Conservation (phyloP, 2,113 vertebrate species). For the Heterotilapia buettikoferi region DNA sequence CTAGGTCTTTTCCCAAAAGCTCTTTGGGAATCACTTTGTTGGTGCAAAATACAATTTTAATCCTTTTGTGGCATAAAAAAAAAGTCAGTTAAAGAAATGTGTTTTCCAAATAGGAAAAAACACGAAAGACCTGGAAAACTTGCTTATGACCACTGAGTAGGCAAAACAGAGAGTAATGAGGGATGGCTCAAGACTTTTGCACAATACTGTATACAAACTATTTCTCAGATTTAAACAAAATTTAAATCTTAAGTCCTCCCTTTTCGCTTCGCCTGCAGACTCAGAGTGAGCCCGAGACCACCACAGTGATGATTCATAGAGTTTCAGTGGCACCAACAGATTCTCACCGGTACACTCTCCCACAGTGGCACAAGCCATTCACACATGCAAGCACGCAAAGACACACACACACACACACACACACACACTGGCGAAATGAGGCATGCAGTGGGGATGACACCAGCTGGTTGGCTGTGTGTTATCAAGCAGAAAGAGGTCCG, state of each 20-base stretch:
- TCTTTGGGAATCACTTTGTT: not conserved
- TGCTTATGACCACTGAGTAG: not conserved
- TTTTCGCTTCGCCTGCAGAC: not conserved
- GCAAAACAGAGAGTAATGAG: not conserved
- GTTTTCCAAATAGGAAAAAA: not conserved
- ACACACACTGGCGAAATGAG: not conserved
- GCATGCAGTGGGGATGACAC: not conserved
- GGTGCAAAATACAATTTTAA: not conserved
- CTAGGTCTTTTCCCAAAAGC: not conserved
- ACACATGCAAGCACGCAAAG: not conserved
- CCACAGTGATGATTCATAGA: not conserved
- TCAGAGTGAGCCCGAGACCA: not conserved
- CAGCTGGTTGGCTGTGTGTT: slow-evolving; percentile 34
- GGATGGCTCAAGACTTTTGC: not conserved
- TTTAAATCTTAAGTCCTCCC: not conserved
- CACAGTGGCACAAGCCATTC: not conserved
- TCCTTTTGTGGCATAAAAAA: not conserved
- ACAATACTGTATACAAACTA: not conserved
- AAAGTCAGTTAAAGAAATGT: not conserved
- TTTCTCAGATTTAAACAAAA: not conserved
- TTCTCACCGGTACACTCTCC: not conserved
- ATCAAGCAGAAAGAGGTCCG: slow-evolving; percentile 23
- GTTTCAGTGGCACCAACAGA: not conserved
- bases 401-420: not conserved
- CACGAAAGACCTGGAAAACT: not conserved